Conservation (phyloP, 1,140 invertebrate genomes). For the Drosophila truncata region DNA sequence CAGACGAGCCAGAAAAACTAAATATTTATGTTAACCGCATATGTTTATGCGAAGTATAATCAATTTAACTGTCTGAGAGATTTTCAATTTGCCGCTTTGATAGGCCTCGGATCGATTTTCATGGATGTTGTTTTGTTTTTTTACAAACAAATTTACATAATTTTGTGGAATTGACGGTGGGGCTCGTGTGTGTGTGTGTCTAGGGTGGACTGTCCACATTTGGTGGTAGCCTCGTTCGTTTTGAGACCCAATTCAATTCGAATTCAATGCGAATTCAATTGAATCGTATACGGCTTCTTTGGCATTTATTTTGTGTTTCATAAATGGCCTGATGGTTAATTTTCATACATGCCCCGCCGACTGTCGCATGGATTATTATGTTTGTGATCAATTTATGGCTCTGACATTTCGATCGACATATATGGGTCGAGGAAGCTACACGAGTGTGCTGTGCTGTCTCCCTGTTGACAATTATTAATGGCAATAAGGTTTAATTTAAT, state of each 20-base stretch:
- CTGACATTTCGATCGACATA: slow-evolving; percentile 75
- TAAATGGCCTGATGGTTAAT: slow-evolving; percentile 80
- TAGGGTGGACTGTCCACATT: slow-evolving; percentile 58
- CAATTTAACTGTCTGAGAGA: slow-evolving; percentile 74
- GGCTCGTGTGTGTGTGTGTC: slow-evolving; percentile 11
- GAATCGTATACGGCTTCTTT: slow-evolving; percentile 68
- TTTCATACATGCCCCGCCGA: slow-evolving; percentile 62
- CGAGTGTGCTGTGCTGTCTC: slow-evolving; percentile 27
- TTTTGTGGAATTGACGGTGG: slow-evolving; percentile 61
- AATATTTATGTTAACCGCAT: slow-evolving; percentile 35
- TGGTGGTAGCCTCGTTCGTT: slow-evolving; percentile 68
- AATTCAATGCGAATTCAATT: slow-evolving; percentile 65
- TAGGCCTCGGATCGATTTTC: slow-evolving; percentile 49
- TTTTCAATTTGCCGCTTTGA: slow-evolving; percentile 65
- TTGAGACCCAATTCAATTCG: slow-evolving; percentile 73
- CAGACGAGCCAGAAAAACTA: slow-evolving; percentile 25
- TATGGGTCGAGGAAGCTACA: slow-evolving; percentile 64
- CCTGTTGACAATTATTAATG: slow-evolving; percentile 75
- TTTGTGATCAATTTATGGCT: slow-evolving; percentile 68
- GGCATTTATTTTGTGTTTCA: slow-evolving; percentile 68
- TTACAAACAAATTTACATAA: slow-evolving; percentile 70
- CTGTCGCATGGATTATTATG: slow-evolving; percentile 79
- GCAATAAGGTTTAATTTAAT: slow-evolving; percentile 76
- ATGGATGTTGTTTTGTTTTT: slow-evolving; percentile 19
- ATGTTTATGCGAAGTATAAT: slow-evolving; percentile 62